Conservation (phyloP, 35 echinoderm and acorn worm genomes). For the Eucidaris tribuloides region DNA sequence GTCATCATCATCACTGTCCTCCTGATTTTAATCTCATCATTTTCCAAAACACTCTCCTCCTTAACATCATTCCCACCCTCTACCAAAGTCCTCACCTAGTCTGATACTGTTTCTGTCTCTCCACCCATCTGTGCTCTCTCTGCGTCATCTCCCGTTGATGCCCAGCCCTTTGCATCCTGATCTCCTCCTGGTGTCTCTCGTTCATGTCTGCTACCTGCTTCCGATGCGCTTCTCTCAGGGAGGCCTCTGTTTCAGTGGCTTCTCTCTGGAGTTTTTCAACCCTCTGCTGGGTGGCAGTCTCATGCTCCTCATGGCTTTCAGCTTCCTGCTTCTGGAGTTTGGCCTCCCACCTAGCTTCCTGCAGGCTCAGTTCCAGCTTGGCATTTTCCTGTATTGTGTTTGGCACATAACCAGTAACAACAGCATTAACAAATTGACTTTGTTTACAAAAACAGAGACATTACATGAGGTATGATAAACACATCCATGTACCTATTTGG, state of each 20-base stretch:
- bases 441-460: neutral
- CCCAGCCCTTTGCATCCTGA: conserved; percentile 5
- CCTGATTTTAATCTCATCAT: neutral
- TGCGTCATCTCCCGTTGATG: conserved; percentile 34
- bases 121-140: conserved; percentile 43
- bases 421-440: too few species aligned
- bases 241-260: conserved; percentile 6
- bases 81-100: conserved; percentile 25
- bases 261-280: conserved; percentile 33
- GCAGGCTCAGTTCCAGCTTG: conserved; percentile 12
- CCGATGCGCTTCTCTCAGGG: conserved; percentile 40
- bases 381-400: conserved; percentile 33
- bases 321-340: conserved; percentile 36
- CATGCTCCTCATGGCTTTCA: conserved; percentile 24
- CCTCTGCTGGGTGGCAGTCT: neutral
- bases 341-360: conserved; percentile 41
- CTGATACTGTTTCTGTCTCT: conserved; percentile 48
- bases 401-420: neutral
- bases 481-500: too few species aligned
- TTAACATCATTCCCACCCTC: too few species aligned
- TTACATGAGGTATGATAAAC: neutral
- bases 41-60: too few species aligned
- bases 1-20: neutral
- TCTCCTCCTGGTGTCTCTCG: conserved; percentile 41
- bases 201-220: conserved; percentile 35